Conservation (phyloP, 2,797 vertebrate species). For the Megaceryle alcyon region DNA sequence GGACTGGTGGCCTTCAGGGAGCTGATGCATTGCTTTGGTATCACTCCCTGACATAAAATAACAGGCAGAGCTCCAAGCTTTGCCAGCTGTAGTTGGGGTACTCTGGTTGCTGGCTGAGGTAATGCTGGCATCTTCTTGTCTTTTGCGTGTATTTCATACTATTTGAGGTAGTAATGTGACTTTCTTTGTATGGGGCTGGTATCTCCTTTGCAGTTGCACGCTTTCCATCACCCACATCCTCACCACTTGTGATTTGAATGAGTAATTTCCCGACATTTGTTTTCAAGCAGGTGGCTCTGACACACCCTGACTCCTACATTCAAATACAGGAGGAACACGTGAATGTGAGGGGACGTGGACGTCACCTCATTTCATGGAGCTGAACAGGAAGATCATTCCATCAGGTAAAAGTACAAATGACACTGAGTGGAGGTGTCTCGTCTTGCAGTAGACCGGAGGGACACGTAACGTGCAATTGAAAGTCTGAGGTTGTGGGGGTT, state of each 20-base stretch:
- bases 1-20: background rate
- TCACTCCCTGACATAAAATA: background rate
- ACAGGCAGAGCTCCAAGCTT: background rate
- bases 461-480: accelerated
- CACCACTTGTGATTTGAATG: background rate
- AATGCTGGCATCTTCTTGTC: background rate
- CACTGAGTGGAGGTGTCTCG: accelerated
- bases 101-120: background rate
- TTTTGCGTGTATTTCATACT: background rate
- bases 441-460: background rate
- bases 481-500: background rate
- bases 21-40: background rate
- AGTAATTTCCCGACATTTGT: background rate
- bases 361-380: background rate
- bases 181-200: background rate
- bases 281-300: conserved; percentile 13
- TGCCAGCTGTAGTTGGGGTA: background rate
- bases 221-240: background rate
- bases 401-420: background rate
- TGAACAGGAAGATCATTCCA: background rate
- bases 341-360: background rate
- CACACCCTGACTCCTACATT: background rate
- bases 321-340: background rate
- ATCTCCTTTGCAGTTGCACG: background rate
- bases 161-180: background rate